Evolutionary conservation across 1,140 invertebrate species (phyloP).

Genomic region (Heterodera carotae): DNA sequence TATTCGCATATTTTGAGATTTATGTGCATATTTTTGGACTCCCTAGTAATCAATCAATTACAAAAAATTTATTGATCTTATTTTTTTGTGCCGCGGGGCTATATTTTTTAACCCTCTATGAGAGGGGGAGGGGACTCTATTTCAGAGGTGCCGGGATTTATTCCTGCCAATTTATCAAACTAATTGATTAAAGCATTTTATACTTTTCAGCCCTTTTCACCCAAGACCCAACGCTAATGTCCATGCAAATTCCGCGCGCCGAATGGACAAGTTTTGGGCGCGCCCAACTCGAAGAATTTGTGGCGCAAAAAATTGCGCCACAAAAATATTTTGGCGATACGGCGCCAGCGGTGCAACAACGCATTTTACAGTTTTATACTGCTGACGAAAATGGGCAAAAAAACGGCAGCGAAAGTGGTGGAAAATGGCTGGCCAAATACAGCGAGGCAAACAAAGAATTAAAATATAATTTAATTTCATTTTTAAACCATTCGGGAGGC

Average conservation of each 20-base stretch:
- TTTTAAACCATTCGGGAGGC: background rate
- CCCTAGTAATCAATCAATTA: no score
- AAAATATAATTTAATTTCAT: background rate
- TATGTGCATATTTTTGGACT: no score
- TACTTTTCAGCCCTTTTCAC: slow-evolving; percentile 13
- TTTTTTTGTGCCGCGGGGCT: no score
- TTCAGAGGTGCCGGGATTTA: background rate
- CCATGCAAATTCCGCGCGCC: slow-evolving; percentile 16
- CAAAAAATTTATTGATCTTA: no score
- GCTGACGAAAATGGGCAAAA: slow-evolving; percentile 20
- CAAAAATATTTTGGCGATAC: slow-evolving; percentile 31
- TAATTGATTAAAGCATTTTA: no score
- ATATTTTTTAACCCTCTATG: background rate
- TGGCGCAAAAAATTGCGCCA: slow-evolving; percentile 27
- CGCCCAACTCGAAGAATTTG: slow-evolving; percentile 35
- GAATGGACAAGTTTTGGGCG: slow-evolving; percentile 31
- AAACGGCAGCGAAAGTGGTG: background rate
- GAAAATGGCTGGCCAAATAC: slow-evolving; percentile 40
- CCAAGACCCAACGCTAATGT: background rate
- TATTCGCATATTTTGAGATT: no score
- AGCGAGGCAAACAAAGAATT: slow-evolving; percentile 19
- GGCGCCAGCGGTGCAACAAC: slow-evolving; percentile 31
- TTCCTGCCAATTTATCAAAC: background rate
- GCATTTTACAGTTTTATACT: slow-evolving; percentile 43
- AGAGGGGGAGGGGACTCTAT: background rate